phyloP scores from a whole-genome alignment of 2,797 vertebrate species.

The Chloroceryle inda region DNA sequence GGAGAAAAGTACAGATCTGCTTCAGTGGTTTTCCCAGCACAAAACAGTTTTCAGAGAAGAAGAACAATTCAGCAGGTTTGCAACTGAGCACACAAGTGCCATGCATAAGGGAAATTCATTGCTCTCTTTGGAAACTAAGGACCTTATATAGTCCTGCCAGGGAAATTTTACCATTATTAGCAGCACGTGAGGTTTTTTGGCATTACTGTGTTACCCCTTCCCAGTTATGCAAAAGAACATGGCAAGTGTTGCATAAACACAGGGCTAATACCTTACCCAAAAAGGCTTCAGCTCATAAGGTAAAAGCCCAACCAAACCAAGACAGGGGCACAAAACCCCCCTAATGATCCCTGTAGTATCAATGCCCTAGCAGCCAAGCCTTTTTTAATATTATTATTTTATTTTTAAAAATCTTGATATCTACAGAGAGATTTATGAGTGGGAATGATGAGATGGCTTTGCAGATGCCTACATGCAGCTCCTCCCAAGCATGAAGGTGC shows the following conservation, averaged over 20 bases:
- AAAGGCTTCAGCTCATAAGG: neutral
- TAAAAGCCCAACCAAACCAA: neutral
- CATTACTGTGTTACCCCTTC: neutral
- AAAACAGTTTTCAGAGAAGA: neutral
- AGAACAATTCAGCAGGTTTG: neutral
- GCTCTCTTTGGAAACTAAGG: neutral
- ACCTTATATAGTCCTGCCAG: neutral
- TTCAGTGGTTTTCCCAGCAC: neutral
- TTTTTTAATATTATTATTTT: neutral
- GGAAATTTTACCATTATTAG: neutral
- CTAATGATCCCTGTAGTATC: fast-evolving
- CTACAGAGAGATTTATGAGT: neutral
- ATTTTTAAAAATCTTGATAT: neutral
- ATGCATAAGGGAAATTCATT: neutral
- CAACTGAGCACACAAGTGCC: fast-evolving
- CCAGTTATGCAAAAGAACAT: neutral
- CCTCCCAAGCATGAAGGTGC: conserved; percentile 37
- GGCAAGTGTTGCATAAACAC: neutral
- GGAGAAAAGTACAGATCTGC: neutral
- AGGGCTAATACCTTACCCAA: neutral
- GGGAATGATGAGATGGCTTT: neutral
- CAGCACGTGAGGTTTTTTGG: neutral
- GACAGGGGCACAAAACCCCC: neutral
- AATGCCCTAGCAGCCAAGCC: neutral
- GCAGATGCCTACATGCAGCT: neutral